Evolutionary conservation across 2,797 vertebrate species (phyloP).

Genomic region (Potorous gilbertii): DNA sequence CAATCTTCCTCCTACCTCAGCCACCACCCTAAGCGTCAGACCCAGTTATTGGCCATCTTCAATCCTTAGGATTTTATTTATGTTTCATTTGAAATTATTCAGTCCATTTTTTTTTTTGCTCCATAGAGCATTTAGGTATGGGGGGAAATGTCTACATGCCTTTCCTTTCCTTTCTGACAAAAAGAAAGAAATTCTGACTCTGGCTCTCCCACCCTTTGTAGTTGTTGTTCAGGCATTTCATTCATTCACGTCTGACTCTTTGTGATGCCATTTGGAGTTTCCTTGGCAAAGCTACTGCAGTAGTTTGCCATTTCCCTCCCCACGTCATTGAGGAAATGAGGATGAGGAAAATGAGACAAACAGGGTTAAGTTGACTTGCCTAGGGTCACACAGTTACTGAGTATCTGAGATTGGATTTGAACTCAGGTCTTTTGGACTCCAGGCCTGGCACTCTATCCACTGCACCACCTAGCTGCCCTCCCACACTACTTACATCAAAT

Average conservation of each 20-base stretch:
- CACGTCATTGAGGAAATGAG: background rate
- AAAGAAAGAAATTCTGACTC: background rate
- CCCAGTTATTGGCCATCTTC: background rate
- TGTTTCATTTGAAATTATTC: background rate
- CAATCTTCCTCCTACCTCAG: background rate
- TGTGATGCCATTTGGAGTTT: background rate
- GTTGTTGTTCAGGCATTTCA: background rate
- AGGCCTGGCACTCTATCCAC: no score
- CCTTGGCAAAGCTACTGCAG: no score
- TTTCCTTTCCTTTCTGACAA: conserved; percentile 7
- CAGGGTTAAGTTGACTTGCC: background rate
- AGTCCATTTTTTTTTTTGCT: background rate
- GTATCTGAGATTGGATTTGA: no score
- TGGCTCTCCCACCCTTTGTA: background rate
- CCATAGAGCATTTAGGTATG: conserved; percentile 34
- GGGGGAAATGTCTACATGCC: conserved; percentile 25
- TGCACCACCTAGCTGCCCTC: background rate
- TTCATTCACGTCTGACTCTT: background rate
- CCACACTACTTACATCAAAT: conserved; percentile 38
- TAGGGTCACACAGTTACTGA: background rate
- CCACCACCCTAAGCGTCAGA: background rate
- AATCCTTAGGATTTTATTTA: background rate
- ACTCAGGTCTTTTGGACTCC: no score
- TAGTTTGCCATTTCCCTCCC: no score
- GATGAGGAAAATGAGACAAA: background rate